These are phyloP conservation scores for Corythornis cristatus DNA, from an alignment of 2,113 vertebrate genomes.

Conservation along the genomic window DNA sequence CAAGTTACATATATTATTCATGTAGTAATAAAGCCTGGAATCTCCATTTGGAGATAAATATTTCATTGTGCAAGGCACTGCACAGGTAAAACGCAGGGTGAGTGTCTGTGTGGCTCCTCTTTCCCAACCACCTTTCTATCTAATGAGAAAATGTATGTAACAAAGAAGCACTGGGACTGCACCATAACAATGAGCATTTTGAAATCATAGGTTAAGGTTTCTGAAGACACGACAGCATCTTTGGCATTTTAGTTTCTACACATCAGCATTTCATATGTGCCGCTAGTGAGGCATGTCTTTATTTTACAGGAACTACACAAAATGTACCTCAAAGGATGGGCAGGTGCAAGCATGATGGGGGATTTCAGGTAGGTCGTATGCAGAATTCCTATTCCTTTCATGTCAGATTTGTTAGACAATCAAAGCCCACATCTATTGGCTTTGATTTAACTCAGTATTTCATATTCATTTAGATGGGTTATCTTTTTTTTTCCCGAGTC, in stretches of 20 bases:
- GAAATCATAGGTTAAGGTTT: not conserved
- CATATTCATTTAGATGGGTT: not conserved
- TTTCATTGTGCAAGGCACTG: conserved; percentile 18
- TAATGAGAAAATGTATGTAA: not conserved
- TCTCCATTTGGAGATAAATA: conserved; percentile 49
- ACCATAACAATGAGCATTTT: not conserved
- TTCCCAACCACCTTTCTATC: not conserved
- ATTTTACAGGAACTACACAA: not conserved
- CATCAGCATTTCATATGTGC: not conserved
- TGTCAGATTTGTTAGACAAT: not conserved
- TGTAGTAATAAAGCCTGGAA: not conserved
- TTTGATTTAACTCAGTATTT: not conserved
- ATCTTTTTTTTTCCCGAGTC: not conserved
- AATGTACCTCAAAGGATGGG: not conserved
- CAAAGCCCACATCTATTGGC: not conserved
- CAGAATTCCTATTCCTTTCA: not conserved
- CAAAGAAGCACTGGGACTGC: not conserved
- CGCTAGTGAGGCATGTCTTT: not conserved
- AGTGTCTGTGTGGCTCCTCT: not conserved
- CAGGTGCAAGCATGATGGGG: not conserved
- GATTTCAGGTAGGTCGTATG: not conserved
- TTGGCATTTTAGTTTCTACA: not conserved
- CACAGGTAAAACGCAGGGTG: not conserved
- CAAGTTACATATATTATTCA: conserved; percentile 47
- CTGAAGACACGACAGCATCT: not conserved